phyloP scores from a whole-genome alignment of 2,797 vertebrate genomes.

The Ibycter americanus region DNA sequence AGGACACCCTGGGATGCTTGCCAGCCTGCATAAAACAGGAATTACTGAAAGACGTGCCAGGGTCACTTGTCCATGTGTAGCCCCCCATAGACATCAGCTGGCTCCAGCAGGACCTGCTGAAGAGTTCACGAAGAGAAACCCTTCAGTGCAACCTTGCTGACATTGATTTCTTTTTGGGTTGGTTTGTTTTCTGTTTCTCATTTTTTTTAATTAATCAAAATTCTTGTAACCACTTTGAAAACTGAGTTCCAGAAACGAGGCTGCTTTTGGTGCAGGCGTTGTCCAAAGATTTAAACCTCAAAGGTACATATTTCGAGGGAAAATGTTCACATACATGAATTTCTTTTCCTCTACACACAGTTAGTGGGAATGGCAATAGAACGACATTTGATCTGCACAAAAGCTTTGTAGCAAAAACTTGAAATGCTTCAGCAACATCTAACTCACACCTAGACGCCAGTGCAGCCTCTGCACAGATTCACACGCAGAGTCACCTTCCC shows the following conservation, averaged over 20 bases:
- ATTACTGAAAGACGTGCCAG: not conserved
- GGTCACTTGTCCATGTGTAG: not conserved
- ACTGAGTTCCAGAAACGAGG: not conserved
- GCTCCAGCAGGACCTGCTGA: not conserved
- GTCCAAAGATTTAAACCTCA: not conserved
- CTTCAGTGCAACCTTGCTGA: not conserved
- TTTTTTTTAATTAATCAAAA: not conserved
- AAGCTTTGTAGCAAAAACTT: not conserved
- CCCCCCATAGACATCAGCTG: not conserved
- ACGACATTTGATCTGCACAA: not conserved
- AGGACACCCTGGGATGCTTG: not conserved
- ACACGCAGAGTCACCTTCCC: not conserved
- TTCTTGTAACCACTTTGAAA: not conserved
- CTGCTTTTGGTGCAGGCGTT: too few species aligned
- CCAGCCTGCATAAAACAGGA: not conserved
- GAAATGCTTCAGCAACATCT: not conserved
- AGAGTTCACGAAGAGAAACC: not conserved
- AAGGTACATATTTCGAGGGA: too few species aligned
- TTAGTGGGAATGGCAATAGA: not conserved
- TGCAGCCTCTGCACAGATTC: not conserved
- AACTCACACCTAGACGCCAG: not conserved
- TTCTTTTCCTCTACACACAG: not conserved
- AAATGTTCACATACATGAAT: not conserved
- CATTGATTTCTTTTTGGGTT: too few species aligned
- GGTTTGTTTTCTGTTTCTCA: too few species aligned